These are phyloP conservation scores for Habrosyne pyritoides DNA, from an alignment of 2,888 invertebrate genomes.

Conservation along the genomic window DNA sequence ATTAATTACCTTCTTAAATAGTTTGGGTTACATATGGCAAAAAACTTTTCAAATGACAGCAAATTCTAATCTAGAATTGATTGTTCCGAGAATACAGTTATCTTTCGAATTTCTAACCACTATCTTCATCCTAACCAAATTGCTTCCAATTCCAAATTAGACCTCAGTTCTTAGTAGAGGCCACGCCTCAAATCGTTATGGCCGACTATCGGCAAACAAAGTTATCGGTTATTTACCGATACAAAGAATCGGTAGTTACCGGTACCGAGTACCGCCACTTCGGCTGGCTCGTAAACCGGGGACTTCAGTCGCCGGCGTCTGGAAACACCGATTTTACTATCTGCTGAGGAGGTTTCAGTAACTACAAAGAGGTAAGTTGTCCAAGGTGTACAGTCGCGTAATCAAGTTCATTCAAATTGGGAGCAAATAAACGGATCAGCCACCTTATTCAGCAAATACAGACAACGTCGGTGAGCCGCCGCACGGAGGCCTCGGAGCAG, in stretches of 20 bases:
- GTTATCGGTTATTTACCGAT: slow-evolving; percentile 46
- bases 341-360: slow-evolving; percentile 57
- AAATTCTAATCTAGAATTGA: no score
- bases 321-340: slow-evolving; percentile 55
- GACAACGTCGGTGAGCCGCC: no score
- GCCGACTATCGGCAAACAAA: slow-evolving; percentile 39
- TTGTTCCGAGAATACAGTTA: background rate
- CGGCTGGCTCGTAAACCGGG: slow-evolving; percentile 49
- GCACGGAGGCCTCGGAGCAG: no score
- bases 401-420: slow-evolving; percentile 10
- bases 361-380: slow-evolving; percentile 51
- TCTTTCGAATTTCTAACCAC: background rate
- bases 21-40: no score
- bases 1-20: no score
- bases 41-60: no score
- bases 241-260: slow-evolving; percentile 56
- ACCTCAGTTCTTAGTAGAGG: slow-evolving; percentile 28
- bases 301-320: slow-evolving; percentile 62
- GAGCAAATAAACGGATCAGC: no score
- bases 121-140: background rate
- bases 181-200: slow-evolving; percentile 32
- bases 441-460: no score
- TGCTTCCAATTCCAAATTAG: slow-evolving; percentile 9
- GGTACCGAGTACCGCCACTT: slow-evolving; percentile 47
- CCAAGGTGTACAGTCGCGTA: slow-evolving; percentile 25